phyloP scores from a whole-genome alignment of 2,888 invertebrate species.

The Dryobotodes eremita region DNA sequence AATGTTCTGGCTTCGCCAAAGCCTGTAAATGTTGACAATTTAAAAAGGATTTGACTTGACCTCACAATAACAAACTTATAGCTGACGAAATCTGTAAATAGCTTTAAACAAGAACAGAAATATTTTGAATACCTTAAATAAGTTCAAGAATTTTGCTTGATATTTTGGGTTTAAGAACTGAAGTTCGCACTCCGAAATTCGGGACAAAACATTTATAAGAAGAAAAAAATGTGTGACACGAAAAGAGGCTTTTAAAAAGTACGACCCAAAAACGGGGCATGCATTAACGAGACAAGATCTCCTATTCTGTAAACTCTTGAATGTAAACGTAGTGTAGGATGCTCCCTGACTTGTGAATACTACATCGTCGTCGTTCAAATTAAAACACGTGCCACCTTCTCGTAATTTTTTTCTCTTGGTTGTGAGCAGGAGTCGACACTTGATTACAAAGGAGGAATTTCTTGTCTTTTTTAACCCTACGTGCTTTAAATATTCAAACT shows the following conservation, averaged over 20 bases:
- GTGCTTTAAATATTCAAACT: conserved; percentile 8
- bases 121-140: conserved; percentile 15
- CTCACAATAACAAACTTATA: conserved; percentile 1
- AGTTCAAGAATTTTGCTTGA: conserved; percentile 8
- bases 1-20: conserved; percentile 7
- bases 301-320: conserved; percentile 42
- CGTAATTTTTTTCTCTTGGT: conserved; percentile 31
- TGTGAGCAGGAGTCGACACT: conserved; percentile 8
- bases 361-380: conserved; percentile 49
- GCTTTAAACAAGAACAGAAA: not conserved
- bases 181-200: conserved; percentile 14
- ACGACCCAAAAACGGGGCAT: conserved; percentile 46
- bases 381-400: conserved; percentile 49
- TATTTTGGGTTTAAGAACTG: conserved; percentile 3
- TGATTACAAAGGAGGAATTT: conserved; percentile 26
- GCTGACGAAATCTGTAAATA: conserved; percentile 15
- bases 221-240: conserved; percentile 41
- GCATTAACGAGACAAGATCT: conserved; percentile 62
- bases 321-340: conserved; percentile 30
- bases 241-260: conserved; percentile 35
- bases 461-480: not conserved
- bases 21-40: conserved; percentile 18
- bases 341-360: conserved; percentile 37
- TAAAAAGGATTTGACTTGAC: conserved; percentile 18
- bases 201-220: conserved; percentile 13